Conservation (phyloP, 1,140 invertebrate species). For the Drosophila melanica region DNA sequence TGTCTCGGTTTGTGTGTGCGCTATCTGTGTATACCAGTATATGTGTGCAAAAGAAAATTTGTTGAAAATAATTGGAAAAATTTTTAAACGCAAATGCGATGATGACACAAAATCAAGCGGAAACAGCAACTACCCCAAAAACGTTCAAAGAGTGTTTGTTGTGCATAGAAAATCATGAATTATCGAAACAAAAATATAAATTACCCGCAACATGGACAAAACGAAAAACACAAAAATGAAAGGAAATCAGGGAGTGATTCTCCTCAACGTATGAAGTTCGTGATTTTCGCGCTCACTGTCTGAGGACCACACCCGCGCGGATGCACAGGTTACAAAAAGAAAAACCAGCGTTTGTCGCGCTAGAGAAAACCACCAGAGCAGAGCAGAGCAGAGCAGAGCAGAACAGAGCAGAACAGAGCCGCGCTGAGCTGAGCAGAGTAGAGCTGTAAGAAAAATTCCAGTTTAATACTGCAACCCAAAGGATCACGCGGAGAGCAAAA, state of each 20-base stretch:
- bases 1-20: constrained; percentile 6
- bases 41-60: constrained; percentile 23
- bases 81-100: constrained; percentile 8
- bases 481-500: constrained; percentile 47
- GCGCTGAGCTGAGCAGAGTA: background rate
- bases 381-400: constrained; percentile 4
- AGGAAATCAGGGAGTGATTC: constrained; percentile 6
- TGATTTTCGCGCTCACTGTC: constrained; percentile 35
- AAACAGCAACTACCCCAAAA: constrained; percentile 16
- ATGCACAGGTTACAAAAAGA: constrained; percentile 51
- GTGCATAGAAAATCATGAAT: constrained; percentile 22
- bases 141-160: constrained; percentile 11
- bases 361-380: constrained; percentile 39
- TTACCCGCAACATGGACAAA: background rate
- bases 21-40: background rate
- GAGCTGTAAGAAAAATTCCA: constrained; percentile 47
- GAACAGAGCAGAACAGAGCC: constrained; percentile 11
- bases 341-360: constrained; percentile 29
- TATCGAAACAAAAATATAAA: constrained; percentile 28
- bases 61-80: constrained; percentile 16
- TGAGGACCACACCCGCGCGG: constrained; percentile 49
- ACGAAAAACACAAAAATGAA: background rate
- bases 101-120: background rate
- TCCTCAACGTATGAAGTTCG: constrained; percentile 22
- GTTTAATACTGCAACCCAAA: constrained; percentile 45